Percentiles rank a stretch among this genome's conserved stretches.
phyloP scores from a whole-genome alignment of 2,888 invertebrate genomes.

The Mythimna loreyi region DNA sequence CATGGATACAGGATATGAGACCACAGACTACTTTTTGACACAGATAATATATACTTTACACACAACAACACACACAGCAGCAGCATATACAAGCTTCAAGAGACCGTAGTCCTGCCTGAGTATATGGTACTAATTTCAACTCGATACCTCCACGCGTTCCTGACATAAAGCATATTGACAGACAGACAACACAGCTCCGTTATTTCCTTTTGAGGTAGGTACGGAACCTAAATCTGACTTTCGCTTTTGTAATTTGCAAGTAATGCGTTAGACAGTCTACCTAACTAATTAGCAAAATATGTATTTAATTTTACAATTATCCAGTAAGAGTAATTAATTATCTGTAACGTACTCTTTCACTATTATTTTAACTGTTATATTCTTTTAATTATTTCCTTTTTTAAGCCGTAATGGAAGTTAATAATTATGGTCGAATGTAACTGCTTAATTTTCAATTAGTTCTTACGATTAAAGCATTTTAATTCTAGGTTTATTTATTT shows the following conservation, averaged over 20 bases:
- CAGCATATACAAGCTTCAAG: no score
- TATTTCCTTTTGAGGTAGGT: no score
- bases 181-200: no score
- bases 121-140: no score
- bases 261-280: conserved; percentile 16
- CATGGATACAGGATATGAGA: no score
- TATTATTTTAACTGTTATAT: conserved; percentile 13
- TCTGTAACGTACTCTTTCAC: conserved; percentile 29
- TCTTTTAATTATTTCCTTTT: conserved; percentile 37
- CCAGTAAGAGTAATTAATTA: conserved; percentile 38
- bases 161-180: no score
- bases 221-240: no score
- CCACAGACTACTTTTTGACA: no score
- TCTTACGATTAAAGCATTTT: not conserved
- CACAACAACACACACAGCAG: no score
- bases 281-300: conserved; percentile 37
- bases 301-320: conserved; percentile 32
- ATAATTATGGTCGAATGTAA: conserved; percentile 3
- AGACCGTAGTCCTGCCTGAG: no score
- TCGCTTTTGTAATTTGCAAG: not conserved
- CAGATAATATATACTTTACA: no score
- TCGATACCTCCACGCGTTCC: no score
- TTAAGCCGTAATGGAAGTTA: not conserved
- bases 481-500: not conserved
- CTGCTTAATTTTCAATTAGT: not conserved